phyloP scores from a whole-genome alignment of 2,113 vertebrate species.

The Periophthalmus modestus region DNA sequence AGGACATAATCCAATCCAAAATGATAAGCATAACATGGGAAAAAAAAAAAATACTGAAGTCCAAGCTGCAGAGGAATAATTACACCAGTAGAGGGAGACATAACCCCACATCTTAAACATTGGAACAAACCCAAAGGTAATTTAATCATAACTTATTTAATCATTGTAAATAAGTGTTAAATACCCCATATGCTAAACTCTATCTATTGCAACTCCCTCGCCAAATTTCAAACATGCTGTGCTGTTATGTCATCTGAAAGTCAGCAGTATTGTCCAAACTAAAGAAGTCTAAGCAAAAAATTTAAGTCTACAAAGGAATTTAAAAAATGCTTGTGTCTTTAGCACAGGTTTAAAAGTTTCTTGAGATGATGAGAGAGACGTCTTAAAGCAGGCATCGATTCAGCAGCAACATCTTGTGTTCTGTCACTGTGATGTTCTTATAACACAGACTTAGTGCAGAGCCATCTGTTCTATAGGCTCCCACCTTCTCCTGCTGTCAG shows the following conservation, averaged over 20 bases:
- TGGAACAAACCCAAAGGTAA: neutral
- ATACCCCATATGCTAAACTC: neutral
- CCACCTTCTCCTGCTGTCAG: slow-evolving; percentile 20
- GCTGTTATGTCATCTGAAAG: neutral
- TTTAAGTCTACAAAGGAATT: neutral
- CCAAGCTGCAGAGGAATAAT: slow-evolving; percentile 22
- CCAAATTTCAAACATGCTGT: neutral
- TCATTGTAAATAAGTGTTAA: neutral
- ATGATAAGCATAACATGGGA: neutral
- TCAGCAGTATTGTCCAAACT: neutral
- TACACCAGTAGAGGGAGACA: slow-evolving; percentile 68
- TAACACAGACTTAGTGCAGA: slow-evolving; percentile 61
- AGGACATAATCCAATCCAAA: neutral
- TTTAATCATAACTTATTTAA: neutral
- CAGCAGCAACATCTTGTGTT: slow-evolving; percentile 19
- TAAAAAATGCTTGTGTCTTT: neutral
- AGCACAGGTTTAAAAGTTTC: slow-evolving; percentile 19
- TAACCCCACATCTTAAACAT: slow-evolving; percentile 26
- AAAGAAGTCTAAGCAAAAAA: neutral
- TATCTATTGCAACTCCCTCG: neutral
- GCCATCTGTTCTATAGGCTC: slow-evolving; percentile 61
- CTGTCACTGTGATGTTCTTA: slow-evolving; percentile 60
- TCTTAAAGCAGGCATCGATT: slow-evolving; percentile 27
- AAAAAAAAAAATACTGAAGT: neutral
- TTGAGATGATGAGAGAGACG: slow-evolving; percentile 12